A percentile compares a stretch with the other conserved stretches of the same genome.
Conservation (phyloP, 2,797 vertebrate species). For the Lepidocolaptes lacrymiger region DNA sequence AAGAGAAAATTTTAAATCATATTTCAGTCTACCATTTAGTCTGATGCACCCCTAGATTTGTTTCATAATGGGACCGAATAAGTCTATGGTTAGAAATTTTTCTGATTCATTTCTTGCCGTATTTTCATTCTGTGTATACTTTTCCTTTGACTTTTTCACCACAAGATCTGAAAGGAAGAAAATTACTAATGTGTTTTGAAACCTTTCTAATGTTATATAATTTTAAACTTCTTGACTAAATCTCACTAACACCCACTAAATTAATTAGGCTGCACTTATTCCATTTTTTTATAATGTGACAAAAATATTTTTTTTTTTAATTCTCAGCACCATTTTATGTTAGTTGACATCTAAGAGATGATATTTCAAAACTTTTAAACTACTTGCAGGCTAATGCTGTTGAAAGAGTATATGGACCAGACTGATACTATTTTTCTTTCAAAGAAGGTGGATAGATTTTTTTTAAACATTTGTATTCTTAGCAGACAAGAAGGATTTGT, state of each 20-base stretch:
- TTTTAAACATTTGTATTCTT: background rate
- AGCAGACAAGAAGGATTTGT: background rate
- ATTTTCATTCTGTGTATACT: background rate
- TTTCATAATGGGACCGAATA: background rate
- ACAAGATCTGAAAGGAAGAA: background rate
- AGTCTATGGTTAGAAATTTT: background rate
- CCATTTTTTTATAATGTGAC: background rate
- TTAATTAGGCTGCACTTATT: background rate
- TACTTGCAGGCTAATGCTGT: background rate
- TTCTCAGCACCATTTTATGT: background rate
- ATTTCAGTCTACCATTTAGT: background rate
- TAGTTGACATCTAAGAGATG: background rate
- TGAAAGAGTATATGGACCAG: background rate
- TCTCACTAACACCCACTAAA: background rate
- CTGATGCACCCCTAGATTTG: background rate
- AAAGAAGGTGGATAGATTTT: background rate
- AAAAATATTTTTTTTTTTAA: background rate
- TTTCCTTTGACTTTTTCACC: background rate
- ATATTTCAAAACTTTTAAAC: background rate
- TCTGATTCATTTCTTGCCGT: background rate
- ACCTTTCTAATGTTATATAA: background rate
- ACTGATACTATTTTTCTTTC: background rate
- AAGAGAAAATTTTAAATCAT: rapidly evolving
- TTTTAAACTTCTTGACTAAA: background rate
- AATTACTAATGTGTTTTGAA: background rate